Evolutionary conservation across 2,797 vertebrate species (phyloP).

Genomic region (Phrynocephalus vlangalii): DNA sequence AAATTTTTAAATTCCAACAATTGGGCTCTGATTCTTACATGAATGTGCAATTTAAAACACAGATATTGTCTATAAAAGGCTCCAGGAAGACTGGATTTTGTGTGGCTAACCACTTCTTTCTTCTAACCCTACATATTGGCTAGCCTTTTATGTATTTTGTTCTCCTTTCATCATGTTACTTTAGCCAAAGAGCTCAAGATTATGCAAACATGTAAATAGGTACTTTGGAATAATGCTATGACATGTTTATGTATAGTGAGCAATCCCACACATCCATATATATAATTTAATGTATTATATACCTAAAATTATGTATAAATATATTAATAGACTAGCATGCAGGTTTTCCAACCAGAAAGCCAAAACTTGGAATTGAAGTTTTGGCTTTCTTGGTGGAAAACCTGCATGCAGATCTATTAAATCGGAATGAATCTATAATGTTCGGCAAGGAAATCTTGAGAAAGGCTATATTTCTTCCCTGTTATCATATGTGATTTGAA

Average conservation of each 20-base stretch:
- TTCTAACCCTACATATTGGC: background rate
- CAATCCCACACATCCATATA: background rate
- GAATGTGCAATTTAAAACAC: background rate
- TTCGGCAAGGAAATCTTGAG: background rate
- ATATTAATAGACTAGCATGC: background rate
- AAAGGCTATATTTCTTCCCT: background rate
- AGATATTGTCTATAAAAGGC: background rate
- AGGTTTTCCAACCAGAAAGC: background rate
- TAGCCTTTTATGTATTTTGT: background rate
- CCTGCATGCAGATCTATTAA: no score
- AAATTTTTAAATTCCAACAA: background rate
- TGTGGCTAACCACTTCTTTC: background rate
- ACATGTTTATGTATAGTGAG: slow-evolving; percentile 1
- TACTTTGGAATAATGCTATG: background rate
- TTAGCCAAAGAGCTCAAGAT: background rate
- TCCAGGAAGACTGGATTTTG: background rate
- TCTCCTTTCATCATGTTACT: no score
- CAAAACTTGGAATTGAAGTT: background rate
- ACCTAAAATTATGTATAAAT: background rate
- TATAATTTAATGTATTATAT: background rate
- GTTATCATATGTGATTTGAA: background rate
- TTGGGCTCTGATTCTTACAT: background rate
- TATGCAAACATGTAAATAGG: background rate
- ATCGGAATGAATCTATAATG: no score
- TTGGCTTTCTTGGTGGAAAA: no score